These are phyloP conservation scores for Penaeus monodon DNA, from an alignment of 2,888 invertebrate species.

Conservation along the genomic window DNA sequence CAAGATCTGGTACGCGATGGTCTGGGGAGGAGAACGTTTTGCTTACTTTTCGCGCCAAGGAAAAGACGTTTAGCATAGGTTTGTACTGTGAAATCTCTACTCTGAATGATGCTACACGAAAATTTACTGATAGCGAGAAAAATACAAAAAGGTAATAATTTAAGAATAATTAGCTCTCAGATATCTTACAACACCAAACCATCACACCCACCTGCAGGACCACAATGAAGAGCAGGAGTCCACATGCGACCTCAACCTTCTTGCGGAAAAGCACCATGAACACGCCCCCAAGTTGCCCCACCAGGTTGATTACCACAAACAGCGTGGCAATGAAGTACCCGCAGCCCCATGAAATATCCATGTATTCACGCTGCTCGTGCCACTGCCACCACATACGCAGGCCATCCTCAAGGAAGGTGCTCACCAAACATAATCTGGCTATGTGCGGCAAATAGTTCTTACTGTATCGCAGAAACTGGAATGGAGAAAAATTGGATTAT, in stretches of 20 bases:
- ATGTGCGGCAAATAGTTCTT: conserved; percentile 94
- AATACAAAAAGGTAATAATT: no score
- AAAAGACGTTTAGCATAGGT: not conserved
- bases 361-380: conserved; percentile 94
- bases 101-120: no score
- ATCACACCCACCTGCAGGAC: conserved; percentile 84
- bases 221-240: conserved; percentile 93
- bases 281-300: conserved; percentile 96
- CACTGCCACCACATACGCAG: conserved; percentile 99
- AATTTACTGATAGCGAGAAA: no score
- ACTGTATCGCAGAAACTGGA: conserved; percentile 89
- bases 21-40: conserved; percentile 73
- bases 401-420: conserved; percentile 99
- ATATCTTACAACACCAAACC: not conserved
- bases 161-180: no score
- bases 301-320: conserved; percentile 94
- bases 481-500: conserved; percentile 4
- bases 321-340: conserved; percentile 92
- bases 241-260: conserved; percentile 92
- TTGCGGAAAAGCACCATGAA: conserved; percentile 93
- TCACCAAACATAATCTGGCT: conserved; percentile 95
- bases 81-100: no score
- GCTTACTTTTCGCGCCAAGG: not conserved
- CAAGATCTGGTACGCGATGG: conserved; percentile 94
- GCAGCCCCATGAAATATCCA: conserved; percentile 97